These are phyloP conservation scores for Bombylius major DNA, from an alignment of 2,888 invertebrate species.

Conservation along the genomic window DNA sequence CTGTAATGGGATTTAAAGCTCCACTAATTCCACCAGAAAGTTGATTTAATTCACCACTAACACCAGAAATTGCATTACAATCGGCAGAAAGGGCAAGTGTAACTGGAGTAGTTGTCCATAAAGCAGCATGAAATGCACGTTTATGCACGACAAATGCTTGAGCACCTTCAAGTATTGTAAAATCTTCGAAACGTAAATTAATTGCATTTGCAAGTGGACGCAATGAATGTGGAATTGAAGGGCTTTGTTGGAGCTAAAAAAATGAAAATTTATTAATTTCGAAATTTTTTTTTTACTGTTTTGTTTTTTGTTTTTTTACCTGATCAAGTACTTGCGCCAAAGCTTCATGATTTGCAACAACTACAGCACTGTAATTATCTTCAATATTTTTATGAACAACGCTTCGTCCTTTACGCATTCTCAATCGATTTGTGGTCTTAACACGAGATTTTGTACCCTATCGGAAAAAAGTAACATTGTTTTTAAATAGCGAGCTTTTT, in stretches of 20 bases:
- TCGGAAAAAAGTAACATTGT: conserved; percentile 2
- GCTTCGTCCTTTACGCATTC: conserved; percentile 67
- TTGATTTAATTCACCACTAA: conserved; percentile 39
- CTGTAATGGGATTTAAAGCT: conserved; percentile 60
- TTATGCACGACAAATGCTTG: conserved; percentile 50
- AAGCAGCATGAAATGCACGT: conserved; percentile 60
- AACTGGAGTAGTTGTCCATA: conserved; percentile 58
- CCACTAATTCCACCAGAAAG: conserved; percentile 54
- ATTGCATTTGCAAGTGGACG: conserved; percentile 59
- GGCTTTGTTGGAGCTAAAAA: conserved; percentile 53
- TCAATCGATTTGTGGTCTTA: conserved; percentile 47
- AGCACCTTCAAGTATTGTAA: conserved; percentile 45
- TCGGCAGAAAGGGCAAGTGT: conserved; percentile 53
- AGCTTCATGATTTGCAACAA: conserved; percentile 81
- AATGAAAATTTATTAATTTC: not conserved
- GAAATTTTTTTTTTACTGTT: not conserved
- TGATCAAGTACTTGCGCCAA: conserved; percentile 79
- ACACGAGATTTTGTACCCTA: conserved; percentile 29
- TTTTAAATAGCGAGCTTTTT: too few relatives aligned
- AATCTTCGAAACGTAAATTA: conserved; percentile 62
- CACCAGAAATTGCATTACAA: conserved; percentile 42
- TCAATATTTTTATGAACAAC: conserved; percentile 76
- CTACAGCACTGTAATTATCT: conserved; percentile 81
- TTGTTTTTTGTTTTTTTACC: conserved; percentile 38
- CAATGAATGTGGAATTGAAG: conserved; percentile 52